Evolutionary conservation across 2,888 invertebrate genomes (phyloP).

Genomic region (Plagodis dolabraria): DNA sequence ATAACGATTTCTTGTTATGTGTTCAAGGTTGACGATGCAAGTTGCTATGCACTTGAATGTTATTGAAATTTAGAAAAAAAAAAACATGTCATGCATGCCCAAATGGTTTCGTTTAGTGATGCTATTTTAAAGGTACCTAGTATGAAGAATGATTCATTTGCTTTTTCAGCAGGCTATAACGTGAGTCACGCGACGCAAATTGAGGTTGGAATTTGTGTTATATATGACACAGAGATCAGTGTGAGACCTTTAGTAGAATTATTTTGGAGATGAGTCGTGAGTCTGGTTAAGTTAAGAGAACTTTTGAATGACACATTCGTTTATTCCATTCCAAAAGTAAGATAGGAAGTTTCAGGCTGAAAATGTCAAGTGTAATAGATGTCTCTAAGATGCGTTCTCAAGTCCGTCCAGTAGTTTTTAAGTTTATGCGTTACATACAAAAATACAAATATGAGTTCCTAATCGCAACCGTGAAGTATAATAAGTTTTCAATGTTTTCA

Average conservation of each 20-base stretch:
- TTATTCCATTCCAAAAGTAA: constrained; percentile 48
- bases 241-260: constrained; percentile 16
- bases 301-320: constrained; percentile 68
- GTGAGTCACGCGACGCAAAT: constrained; percentile 16
- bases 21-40: constrained; percentile 39
- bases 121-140: background rate
- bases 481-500: too few relatives aligned
- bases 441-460: too few relatives aligned
- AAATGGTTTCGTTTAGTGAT: constrained; percentile 15
- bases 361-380: constrained; percentile 75
- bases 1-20: constrained; percentile 37
- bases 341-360: constrained; percentile 65
- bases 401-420: too few relatives aligned
- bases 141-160: constrained; percentile 16
- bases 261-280: constrained; percentile 30
- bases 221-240: constrained; percentile 2
- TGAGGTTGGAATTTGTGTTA: constrained; percentile 14
- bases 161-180: constrained; percentile 13
- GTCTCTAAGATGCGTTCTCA: constrained; percentile 59
- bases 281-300: too few relatives aligned
- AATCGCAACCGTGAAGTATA: too few relatives aligned
- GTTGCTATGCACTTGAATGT: constrained; percentile 9
- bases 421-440: too few relatives aligned
- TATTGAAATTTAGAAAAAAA: constrained; percentile 9
- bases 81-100: constrained; percentile 6